Conservation (phyloP, 2,113 vertebrate species). For the Lasiurus cinereus region DNA sequence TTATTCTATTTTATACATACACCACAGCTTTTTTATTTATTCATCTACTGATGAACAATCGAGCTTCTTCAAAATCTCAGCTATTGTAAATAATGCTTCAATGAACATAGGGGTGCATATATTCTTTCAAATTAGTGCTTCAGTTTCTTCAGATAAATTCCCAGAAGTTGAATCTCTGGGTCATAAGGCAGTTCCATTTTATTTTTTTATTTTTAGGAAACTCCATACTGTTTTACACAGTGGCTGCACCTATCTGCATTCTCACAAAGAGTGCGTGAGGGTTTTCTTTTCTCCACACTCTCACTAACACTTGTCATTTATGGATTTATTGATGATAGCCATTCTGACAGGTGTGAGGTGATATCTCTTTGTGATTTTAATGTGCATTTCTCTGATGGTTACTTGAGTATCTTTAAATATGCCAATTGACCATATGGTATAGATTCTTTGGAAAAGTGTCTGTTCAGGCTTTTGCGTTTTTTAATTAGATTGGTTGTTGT, state of each 20-base stretch:
- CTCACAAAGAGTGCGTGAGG: not conserved
- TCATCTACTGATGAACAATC: not conserved
- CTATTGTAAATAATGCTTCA: not conserved
- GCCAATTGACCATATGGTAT: not conserved
- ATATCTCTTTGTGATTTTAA: not conserved
- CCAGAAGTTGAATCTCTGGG: not conserved
- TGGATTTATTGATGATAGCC: not conserved
- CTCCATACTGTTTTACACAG: not conserved
- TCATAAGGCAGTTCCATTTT: not conserved
- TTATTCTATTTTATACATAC: not conserved
- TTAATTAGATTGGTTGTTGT: not conserved
- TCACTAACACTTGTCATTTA: not conserved
- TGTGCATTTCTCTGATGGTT: not conserved
- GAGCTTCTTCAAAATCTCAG: not conserved
- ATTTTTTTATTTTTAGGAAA: not conserved
- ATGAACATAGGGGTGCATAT: not conserved
- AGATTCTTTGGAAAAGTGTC: not conserved
- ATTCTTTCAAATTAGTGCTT: not conserved
- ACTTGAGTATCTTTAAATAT: not conserved
- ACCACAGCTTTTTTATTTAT: not conserved
- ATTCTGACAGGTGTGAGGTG: not conserved
- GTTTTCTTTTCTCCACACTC: not conserved
- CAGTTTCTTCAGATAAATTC: not conserved
- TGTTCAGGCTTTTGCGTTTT: not conserved
- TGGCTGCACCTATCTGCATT: not conserved